Evolutionary conservation across 2,113 vertebrate species (phyloP).

Genomic region (Sturnira hondurensis): DNA sequence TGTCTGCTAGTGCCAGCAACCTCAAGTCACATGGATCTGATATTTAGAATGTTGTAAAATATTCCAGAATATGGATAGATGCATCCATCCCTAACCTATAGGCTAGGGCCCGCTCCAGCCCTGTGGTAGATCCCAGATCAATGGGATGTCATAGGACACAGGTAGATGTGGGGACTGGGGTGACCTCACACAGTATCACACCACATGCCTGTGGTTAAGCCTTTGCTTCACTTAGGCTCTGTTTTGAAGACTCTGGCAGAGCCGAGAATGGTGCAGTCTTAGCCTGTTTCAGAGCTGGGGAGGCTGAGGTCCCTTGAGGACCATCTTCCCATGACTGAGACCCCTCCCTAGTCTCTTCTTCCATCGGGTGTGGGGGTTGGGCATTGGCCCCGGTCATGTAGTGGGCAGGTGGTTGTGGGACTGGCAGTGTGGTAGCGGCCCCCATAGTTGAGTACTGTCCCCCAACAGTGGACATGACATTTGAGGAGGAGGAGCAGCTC

Average conservation of each 20-base stretch:
- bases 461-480: slow-evolving; percentile 88
- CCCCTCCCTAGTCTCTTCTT: neutral
- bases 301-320: neutral
- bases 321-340: neutral
- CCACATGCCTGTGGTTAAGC: neutral
- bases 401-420: neutral
- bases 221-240: neutral
- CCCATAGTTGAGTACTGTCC: accelerated
- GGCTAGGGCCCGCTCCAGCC: neutral
- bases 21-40: neutral
- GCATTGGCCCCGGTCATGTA: neutral
- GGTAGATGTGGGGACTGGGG: neutral
- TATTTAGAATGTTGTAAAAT: neutral
- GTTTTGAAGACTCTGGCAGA: neutral
- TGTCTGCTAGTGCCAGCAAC: neutral
- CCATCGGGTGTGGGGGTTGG: neutral
- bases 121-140: neutral
- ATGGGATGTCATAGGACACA: neutral
- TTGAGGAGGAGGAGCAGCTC: slow-evolving; percentile 89
- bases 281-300: neutral
- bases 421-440: accelerated
- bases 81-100: neutral
- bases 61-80: neutral
- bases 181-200: neutral
- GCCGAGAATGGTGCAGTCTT: neutral